A percentile compares a stretch with the other conserved stretches of the same genome.
Conservation (phyloP, 2,113 vertebrate genomes). For the Setophaga kirtlandii region DNA sequence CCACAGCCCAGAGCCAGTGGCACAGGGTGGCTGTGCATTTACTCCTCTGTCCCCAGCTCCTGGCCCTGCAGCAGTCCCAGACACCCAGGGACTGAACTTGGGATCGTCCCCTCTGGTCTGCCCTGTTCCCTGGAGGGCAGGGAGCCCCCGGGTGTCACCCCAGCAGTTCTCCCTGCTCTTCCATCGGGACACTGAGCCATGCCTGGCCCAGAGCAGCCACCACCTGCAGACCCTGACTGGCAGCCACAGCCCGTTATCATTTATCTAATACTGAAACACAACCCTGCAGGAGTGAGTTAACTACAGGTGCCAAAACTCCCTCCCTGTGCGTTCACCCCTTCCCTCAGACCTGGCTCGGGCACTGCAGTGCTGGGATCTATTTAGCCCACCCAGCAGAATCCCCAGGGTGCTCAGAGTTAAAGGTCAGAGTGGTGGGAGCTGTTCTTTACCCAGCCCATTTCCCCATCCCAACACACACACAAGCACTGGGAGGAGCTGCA, state of each 20-base stretch:
- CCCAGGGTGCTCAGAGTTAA: neutral
- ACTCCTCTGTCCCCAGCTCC: neutral
- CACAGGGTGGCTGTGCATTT: accelerated
- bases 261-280: neutral
- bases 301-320: neutral
- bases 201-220: neutral
- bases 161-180: neutral
- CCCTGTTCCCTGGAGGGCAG: neutral
- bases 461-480: accelerated
- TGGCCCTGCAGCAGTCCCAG: neutral
- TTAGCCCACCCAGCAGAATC: neutral
- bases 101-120: neutral
- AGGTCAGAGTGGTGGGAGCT: accelerated
- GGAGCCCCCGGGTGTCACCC: accelerated
- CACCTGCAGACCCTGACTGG: neutral
- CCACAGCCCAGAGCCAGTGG: neutral
- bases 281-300: neutral
- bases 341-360: neutral
- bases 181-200: accelerated
- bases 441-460: neutral
- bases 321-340: neutral
- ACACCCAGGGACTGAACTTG: neutral
- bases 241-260: neutral
- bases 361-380: accelerated
- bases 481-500: accelerated